Base-by-base conservation (phyloP, 2,888 invertebrate genomes). In the Ophioninae sp. region DNA sequence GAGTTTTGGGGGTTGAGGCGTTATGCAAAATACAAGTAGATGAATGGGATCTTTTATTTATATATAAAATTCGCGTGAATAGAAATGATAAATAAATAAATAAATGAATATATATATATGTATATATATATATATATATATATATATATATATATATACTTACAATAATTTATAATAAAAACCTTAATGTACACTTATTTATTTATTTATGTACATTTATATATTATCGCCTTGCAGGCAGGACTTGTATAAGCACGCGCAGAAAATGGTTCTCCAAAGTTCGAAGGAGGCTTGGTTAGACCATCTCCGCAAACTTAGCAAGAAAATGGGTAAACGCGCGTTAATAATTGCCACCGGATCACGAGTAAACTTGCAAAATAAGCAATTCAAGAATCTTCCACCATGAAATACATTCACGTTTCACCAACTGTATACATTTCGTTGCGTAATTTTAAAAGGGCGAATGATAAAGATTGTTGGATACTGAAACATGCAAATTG, bases 211-310 rank as follows among this genome's bases (percentile, higher is more conserved):
- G 6, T 41, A 7, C 6, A 37, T 67, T 6, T 41, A n/a, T 20
- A 21, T 67, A 23, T 67, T 8, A 67, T 67, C 44, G 67, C 13
- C 21, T 67, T 17, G 7, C 44, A 21, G 21, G 21, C 44, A 67
- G 21, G 44, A 61, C 41, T 44, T 3, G 44, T 13, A 7, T 20
- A 72, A 57, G 44, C 21, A 20, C 44, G 17, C 57, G 6, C 70
- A 21, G 37, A 30, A 78, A 68, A 64, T 57, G 56, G 44, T 74
- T 41, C 41, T 44, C 44, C 30, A 61, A 67, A 41, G 59, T n/a
- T 23, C 64, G 69, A 74, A 74, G 70, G 74, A 44, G 74, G 68
- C 74, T 82, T 82, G 69, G 74, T 64, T 79, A 82, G 78, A 57
- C 69, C 20, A 69, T 57, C 30, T 78, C 44, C 65, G 70, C 17